Evolutionary conservation across 2,888 invertebrate species (phyloP).

Genomic region (Watsonalla cultraria): DNA sequence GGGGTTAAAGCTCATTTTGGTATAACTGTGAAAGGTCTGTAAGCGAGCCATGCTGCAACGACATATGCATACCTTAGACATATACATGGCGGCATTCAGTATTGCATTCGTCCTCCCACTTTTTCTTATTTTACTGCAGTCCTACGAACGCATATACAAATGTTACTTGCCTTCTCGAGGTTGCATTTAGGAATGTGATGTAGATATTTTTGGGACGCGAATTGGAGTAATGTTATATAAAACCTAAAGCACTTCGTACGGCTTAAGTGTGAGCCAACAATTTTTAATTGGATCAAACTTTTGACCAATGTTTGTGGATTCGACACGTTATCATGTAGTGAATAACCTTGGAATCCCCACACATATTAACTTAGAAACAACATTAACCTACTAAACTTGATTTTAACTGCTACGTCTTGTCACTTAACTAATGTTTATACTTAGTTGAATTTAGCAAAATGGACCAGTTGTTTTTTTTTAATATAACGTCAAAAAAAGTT

Average conservation of each 20-base stretch:
- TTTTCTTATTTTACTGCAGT: constrained; percentile 80
- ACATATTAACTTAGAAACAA: background rate
- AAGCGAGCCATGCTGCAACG: constrained; percentile 24
- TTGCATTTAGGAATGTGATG: too few species aligned
- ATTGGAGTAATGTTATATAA: too few species aligned
- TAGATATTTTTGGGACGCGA: too few species aligned
- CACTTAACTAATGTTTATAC: background rate
- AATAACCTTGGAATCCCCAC: background rate
- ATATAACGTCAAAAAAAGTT: too few species aligned
- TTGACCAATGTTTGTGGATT: background rate
- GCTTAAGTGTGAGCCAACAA: background rate
- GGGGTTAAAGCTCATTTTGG: background rate
- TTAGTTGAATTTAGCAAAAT: background rate
- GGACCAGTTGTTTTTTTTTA: too few species aligned
- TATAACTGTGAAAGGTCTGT: background rate
- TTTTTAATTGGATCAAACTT: background rate
- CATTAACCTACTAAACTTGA: background rate
- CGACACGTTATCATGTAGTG: background rate
- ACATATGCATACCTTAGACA: constrained; percentile 80
- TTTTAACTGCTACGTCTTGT: background rate
- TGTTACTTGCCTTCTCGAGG: constrained; percentile 27
- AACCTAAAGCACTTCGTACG: too few species aligned
- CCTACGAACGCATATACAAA: constrained; percentile 71
- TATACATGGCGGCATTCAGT: constrained; percentile 81
- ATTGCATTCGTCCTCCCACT: constrained; percentile 81